phyloP scores from a whole-genome alignment of 1,140 invertebrate species.

The fruit fly (Drosophila melanogaster) region DNA sequence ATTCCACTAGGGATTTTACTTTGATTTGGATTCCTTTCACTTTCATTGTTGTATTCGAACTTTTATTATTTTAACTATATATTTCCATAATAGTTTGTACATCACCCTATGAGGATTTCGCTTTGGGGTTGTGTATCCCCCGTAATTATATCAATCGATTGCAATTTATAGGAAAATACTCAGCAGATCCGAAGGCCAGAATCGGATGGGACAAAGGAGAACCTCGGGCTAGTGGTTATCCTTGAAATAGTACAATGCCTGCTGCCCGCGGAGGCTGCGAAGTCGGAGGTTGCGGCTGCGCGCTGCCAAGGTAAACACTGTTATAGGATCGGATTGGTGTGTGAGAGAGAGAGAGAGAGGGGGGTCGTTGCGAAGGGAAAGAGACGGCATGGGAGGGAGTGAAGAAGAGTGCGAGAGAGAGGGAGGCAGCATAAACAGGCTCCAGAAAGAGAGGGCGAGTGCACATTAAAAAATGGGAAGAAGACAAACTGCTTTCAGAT shows the following conservation, averaged over 20 bases:
- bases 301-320: constrained; percentile 50
- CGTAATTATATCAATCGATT: constrained; percentile 80
- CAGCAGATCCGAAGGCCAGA: constrained; percentile 27
- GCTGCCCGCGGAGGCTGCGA: constrained; percentile 59
- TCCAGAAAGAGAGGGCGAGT: constrained; percentile 43
- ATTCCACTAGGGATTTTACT: too few species aligned
- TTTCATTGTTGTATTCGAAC: too few species aligned
- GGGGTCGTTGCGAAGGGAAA: constrained; percentile 19
- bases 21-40: too few species aligned
- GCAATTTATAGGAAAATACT: constrained; percentile 74
- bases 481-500: constrained; percentile 82
- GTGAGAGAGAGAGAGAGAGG: constrained; percentile 36
- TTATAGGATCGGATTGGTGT: constrained; percentile 54
- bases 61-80: too few species aligned
- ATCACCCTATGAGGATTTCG: constrained; percentile 1
- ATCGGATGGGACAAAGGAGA: constrained; percentile 29
- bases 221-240: constrained; percentile 70
- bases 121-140: constrained; percentile 3
- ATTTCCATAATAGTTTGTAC: not conserved
- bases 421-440: constrained; percentile 57
- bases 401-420: not conserved
- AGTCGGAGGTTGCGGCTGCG: constrained; percentile 31
- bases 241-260: constrained; percentile 83
- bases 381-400: constrained; percentile 4
- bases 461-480: constrained; percentile 56